Base-by-base conservation (phyloP, 2,113 vertebrate genomes). In the Sceloporus undulatus region DNA sequence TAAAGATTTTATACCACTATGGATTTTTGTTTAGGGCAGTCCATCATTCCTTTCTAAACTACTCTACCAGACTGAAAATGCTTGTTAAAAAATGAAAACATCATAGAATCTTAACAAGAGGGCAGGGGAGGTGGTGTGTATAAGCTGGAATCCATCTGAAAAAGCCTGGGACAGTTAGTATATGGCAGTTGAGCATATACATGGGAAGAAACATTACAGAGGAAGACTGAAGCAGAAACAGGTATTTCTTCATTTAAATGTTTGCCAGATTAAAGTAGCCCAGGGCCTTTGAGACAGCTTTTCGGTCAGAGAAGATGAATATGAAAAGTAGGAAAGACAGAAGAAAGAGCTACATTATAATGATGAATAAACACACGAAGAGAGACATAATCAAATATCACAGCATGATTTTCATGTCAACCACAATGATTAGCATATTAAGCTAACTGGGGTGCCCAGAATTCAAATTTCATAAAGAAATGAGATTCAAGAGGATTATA, bases 261-360 rank as follows among this genome's bases (percentile, higher is more conserved):
- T 76, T 85, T 92, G 91, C 87, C 90, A 89, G 74, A 65, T 71
- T 87, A 38, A 0, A 1, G 52, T 87, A 34, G 86, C 38, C 5
- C 80, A 91, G 93, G 90, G 27, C 54, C 14, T 87, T 84, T 86
- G 42, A 68, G 34, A 71, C 73, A 90, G 78, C 86, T 27, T 42
- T 38, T 3, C 75, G 25, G 11, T 48, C 18, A 18, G 6, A 91
- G 23, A 1, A 90, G 54, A 85, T 13, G 2, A 3, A 42, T 2
- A 4, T 59, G 27, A 13, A 42, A 9, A 87, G 21, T 34, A 27
- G 23, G 82, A 10, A 66, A 21, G 86, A 84, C 52, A 82, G 75
- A 82, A n/a, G 79, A n/a, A 92, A 34, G 80, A 8, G 84, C 40
- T 6, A 2, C 54, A 87, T 59, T 5, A 62, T 71, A 21, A 5